These are phyloP conservation scores for Phoxinus dragarum DNA, from an alignment of 2,797 vertebrate species.

Conservation along the genomic window DNA sequence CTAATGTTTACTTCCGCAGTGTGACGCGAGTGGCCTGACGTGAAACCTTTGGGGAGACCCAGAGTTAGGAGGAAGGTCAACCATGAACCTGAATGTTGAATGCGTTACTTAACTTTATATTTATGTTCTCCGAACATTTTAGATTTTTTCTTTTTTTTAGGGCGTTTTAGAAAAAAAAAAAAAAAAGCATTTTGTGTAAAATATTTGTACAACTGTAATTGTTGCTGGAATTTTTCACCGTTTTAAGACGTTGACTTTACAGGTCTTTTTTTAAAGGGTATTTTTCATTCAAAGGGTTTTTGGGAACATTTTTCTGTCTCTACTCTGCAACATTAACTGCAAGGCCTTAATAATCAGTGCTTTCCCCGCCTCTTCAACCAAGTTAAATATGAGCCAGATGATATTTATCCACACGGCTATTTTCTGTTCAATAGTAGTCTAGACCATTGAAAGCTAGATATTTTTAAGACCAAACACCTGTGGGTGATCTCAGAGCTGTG, in stretches of 20 bases:
- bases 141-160: slow-evolving; percentile 63
- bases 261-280: slow-evolving; percentile 68
- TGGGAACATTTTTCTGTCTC: slow-evolving; percentile 33
- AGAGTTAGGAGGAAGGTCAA: slow-evolving; percentile 67
- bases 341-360: background rate
- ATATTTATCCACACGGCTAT: slow-evolving; percentile 9
- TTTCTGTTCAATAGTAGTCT: background rate
- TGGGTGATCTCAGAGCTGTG: slow-evolving; percentile 5
- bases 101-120: slow-evolving; percentile 92
- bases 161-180: background rate
- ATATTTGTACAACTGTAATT: slow-evolving; percentile 91
- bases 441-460: background rate
- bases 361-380: background rate
- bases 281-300: slow-evolving; percentile 46
- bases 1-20: slow-evolving; percentile 11
- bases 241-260: slow-evolving; percentile 74
- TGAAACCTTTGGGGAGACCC: slow-evolving; percentile 57
- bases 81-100: slow-evolving; percentile 80
- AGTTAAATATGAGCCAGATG: slow-evolving; percentile 16
- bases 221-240: slow-evolving; percentile 81
- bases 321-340: background rate
- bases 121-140: slow-evolving; percentile 91
- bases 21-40: slow-evolving; percentile 13
- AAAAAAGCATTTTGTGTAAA: slow-evolving; percentile 80
- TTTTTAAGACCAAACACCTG: slow-evolving; percentile 30